Conservation (phyloP, 2,797 vertebrate species). For the Chloroceryle amazona region DNA sequence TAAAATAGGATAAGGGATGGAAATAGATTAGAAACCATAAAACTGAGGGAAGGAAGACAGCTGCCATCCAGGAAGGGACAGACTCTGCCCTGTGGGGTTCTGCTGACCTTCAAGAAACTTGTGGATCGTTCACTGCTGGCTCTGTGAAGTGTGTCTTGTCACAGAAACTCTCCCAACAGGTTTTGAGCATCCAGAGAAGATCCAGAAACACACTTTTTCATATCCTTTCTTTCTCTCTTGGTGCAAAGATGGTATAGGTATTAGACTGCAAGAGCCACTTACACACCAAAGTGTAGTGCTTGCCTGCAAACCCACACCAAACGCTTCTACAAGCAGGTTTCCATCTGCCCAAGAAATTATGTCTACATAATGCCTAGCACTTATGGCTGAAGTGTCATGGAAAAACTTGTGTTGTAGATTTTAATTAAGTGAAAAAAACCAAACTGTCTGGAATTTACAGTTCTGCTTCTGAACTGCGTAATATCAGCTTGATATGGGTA, state of each 20-base stretch:
- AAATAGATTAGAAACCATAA: slow-evolving; percentile 71
- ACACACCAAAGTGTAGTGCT: neutral
- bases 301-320: neutral
- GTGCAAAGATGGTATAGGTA: neutral
- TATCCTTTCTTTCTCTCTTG: neutral
- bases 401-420: neutral
- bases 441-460: neutral
- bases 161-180: neutral
- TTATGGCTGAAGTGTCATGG: neutral
- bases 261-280: neutral
- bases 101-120: slow-evolving; percentile 50
- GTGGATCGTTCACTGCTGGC: neutral
- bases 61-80: slow-evolving; percentile 36
- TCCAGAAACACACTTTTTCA: neutral
- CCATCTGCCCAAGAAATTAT: neutral
- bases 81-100: slow-evolving; percentile 1
- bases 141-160: neutral
- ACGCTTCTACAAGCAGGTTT: neutral
- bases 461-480: neutral
- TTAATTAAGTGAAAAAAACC: slow-evolving; percentile 26
- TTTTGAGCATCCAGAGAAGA: neutral
- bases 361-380: neutral
- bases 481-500: neutral
- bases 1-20: slow-evolving; percentile 63
- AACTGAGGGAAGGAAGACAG: slow-evolving; percentile 50